Evolutionary conservation across 2,888 invertebrate species (phyloP).

Genomic region (Nezara viridula): DNA sequence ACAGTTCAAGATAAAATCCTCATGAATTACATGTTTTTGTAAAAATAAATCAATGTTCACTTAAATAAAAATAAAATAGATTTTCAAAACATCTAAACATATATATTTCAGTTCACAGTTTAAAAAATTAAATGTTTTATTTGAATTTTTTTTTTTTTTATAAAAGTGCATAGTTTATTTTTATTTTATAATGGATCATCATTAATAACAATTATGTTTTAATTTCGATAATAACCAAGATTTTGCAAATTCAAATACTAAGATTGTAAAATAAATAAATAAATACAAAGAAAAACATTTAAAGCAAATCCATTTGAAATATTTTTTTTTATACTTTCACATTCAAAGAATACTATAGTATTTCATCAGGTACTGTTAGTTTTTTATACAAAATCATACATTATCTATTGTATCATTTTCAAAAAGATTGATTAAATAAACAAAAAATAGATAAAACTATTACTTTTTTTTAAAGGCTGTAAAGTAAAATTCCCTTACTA

Average conservation of each 20-base stretch:
- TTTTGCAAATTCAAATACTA: not conserved
- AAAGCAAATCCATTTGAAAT: not conserved
- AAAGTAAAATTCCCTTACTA: not conserved
- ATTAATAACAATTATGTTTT: not conserved
- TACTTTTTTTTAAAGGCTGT: not conserved
- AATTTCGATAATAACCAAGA: not conserved
- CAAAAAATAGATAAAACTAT: not conserved
- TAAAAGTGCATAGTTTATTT: not conserved
- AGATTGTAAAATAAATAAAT: slow-evolving; percentile 3
- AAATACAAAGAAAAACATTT: not conserved
- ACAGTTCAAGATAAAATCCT: not conserved
- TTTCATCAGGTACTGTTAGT: not conserved
- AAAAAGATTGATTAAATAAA: not conserved
- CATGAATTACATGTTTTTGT: not conserved
- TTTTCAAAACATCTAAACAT: not conserved
- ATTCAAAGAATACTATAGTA: not conserved
- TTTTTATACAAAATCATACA: not conserved
- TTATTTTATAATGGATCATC: not conserved
- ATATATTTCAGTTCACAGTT: not conserved
- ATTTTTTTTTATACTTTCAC: not conserved
- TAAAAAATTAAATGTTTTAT: not conserved
- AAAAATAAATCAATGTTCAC: not conserved
- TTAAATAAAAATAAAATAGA: not conserved
- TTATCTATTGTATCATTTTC: not conserved
- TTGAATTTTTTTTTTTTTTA: too few species aligned